These are phyloP conservation scores for Microplitis deprimator DNA, from an alignment of 2,888 invertebrate genomes.

Conservation along the genomic window DNA sequence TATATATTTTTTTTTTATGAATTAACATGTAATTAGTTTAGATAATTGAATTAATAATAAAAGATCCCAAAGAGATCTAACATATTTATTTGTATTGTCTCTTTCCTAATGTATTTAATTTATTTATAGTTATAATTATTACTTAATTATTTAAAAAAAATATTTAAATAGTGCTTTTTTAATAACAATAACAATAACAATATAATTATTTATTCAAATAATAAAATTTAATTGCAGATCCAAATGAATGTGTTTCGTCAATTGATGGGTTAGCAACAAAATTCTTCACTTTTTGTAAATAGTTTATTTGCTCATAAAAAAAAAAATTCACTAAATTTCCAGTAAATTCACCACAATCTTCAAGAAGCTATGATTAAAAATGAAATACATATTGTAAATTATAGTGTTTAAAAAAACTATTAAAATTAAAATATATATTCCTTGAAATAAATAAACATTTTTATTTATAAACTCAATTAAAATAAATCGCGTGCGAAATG, in stretches of 20 bases:
- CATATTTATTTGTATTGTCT: not conserved
- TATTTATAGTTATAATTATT: not conserved
- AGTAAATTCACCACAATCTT: slow-evolving; percentile 42
- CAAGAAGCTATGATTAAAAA: slow-evolving; percentile 41
- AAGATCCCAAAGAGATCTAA: slow-evolving; percentile 14
- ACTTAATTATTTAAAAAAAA: not conserved
- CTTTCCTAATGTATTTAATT: not conserved
- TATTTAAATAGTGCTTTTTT: not conserved
- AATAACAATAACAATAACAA: not conserved
- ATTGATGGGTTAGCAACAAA: slow-evolving; percentile 57
- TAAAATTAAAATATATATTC: not conserved
- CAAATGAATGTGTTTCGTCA: slow-evolving; percentile 57
- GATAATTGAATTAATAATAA: slow-evolving; percentile 2
- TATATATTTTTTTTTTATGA: not conserved
- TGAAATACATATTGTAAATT: slow-evolving; percentile 44
- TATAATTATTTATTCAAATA: slow-evolving; percentile 15
- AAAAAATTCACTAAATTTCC: slow-evolving; percentile 41
- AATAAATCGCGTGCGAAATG: no score
- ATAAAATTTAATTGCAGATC: slow-evolving; percentile 62
- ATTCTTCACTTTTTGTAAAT: slow-evolving; percentile 58
- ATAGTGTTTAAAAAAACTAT: slow-evolving; percentile 31
- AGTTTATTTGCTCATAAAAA: slow-evolving; percentile 51
- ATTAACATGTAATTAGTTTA: slow-evolving; percentile 23
- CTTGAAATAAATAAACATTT: not conserved
- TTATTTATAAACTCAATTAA: not conserved